These are phyloP conservation scores for Hucho hucho DNA, from an alignment of 2,113 vertebrate genomes.

Conservation along the genomic window DNA sequence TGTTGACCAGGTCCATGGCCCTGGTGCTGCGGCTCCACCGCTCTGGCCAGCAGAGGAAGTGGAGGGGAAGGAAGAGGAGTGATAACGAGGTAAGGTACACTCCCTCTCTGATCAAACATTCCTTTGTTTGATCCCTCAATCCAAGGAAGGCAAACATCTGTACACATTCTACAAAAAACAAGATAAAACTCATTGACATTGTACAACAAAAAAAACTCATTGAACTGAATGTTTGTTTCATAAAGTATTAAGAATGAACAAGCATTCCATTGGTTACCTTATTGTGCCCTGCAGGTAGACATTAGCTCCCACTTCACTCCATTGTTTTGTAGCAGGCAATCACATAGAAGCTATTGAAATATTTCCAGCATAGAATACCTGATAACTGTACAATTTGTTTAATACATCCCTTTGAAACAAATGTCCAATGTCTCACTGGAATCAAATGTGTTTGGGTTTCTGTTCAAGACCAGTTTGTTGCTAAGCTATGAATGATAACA, in stretches of 20 bases:
- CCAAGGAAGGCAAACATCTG: not conserved
- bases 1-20: conserved; percentile 74
- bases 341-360: not conserved
- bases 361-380: not conserved
- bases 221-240: not conserved
- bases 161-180: not conserved
- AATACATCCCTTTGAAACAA: not conserved
- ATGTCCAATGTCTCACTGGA: not conserved
- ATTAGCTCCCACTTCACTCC: not conserved
- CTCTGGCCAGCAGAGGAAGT: conserved; percentile 60
- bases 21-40: conserved; percentile 76
- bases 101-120: conserved; percentile 67
- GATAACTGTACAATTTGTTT: not conserved
- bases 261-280: not conserved
- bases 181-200: no score
- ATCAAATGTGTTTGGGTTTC: not conserved
- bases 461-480: not conserved
- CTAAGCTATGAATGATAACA: not conserved
- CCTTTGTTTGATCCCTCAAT: conserved; percentile 67
- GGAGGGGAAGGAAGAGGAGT: conserved; percentile 54
- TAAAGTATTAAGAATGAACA: not conserved
- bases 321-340: not conserved
- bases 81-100: conserved; percentile 71
- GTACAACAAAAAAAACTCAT: not conserved
- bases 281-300: not conserved